phyloP scores from a whole-genome alignment of 2,797 vertebrate genomes.

The Hippoglossus hippoglossus region DNA sequence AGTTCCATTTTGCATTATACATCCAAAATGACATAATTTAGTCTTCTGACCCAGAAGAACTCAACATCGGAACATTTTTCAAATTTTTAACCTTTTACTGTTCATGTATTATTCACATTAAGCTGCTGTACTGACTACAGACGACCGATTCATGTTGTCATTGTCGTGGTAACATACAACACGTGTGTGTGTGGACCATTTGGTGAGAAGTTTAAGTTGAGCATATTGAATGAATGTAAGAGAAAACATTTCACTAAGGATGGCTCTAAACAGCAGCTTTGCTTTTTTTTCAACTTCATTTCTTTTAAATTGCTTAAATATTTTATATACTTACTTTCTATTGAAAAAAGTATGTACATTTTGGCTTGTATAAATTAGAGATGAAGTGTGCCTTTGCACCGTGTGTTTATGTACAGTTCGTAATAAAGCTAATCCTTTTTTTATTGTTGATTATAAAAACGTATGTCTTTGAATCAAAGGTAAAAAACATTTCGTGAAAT shows the following conservation, averaged over 20 bases:
- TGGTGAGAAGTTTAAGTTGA: slow-evolving; percentile 27
- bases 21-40: slow-evolving; percentile 68
- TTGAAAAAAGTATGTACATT: slow-evolving; percentile 83
- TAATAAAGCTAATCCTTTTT: slow-evolving; percentile 86
- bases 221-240: slow-evolving; percentile 70
- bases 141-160: slow-evolving; percentile 30
- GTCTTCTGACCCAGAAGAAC: slow-evolving; percentile 46
- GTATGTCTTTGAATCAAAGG: slow-evolving; percentile 44
- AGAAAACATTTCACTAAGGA: slow-evolving; percentile 43
- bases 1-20: slow-evolving; percentile 57
- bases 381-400: slow-evolving; percentile 83
- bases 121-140: slow-evolving; percentile 59
- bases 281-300: slow-evolving; percentile 35
- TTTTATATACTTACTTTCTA: slow-evolving; percentile 79
- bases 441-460: slow-evolving; percentile 80
- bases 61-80: slow-evolving; percentile 52
- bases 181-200: slow-evolving; percentile 30
- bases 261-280: slow-evolving; percentile 57
- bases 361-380: slow-evolving; percentile 82
- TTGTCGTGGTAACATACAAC: too few relatives aligned
- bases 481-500: not conserved
- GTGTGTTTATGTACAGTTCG: slow-evolving; percentile 87
- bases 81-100: slow-evolving; percentile 65
- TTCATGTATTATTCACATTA: slow-evolving; percentile 52
- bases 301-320: slow-evolving; percentile 71